Percentiles rank a stretch among this genome's conserved stretches.
Evolutionary conservation across 2,888 invertebrate species (phyloP).

Genomic region (Pachliopta kotzebuea): DNA sequence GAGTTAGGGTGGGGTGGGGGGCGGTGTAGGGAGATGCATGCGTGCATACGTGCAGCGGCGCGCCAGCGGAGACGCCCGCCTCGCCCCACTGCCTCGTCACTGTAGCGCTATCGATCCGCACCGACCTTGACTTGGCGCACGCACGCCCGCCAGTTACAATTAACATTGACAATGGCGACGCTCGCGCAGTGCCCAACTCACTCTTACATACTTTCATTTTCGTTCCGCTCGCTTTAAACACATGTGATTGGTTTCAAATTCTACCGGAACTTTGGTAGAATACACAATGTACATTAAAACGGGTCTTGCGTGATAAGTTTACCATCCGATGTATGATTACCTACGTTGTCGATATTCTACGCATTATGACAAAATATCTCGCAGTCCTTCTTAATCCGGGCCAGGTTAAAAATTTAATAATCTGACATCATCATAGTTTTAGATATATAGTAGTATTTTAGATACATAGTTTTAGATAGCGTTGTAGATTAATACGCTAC

Average conservation of each 20-base stretch:
- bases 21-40: conserved; percentile 54
- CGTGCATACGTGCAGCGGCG: conserved; percentile 50
- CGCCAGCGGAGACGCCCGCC: conserved; percentile 39
- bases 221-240: conserved; percentile 32
- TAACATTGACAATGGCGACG: conserved; percentile 69
- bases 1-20: too few species aligned
- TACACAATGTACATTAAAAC: neutral
- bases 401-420: too few species aligned
- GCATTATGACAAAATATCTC: too few species aligned
- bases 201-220: conserved; percentile 54
- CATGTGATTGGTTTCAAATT: neutral
- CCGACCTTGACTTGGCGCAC: conserved; percentile 70
- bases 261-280: neutral
- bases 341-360: too few species aligned
- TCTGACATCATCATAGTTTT: too few species aligned
- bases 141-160: conserved; percentile 60
- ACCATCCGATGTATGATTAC: too few species aligned
- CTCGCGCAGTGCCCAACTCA: conserved; percentile 50
- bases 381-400: too few species aligned
- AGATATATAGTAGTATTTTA: too few species aligned
- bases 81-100: conserved; percentile 43
- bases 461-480: too few species aligned
- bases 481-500: too few species aligned
- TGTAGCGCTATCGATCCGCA: conserved; percentile 58
- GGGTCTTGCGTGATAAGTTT: too few species aligned